Conservation (phyloP, 1,140 invertebrate genomes). For the Lineus longissimus region DNA sequence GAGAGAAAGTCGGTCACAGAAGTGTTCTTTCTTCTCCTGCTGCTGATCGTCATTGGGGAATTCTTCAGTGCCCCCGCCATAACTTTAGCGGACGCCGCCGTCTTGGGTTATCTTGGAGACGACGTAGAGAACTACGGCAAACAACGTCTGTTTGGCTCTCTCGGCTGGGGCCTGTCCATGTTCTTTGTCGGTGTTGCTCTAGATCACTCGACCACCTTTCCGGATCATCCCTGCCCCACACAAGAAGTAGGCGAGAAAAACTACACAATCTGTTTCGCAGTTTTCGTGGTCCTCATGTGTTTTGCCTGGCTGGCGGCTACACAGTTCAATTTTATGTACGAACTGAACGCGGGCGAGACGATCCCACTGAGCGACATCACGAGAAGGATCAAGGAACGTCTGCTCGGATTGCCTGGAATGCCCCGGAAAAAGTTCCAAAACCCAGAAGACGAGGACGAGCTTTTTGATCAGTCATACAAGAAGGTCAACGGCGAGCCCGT, state of each 20-base stretch:
- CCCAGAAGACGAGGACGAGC: constrained; percentile 10
- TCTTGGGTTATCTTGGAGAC: constrained; percentile 82
- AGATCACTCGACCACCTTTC: constrained; percentile 88
- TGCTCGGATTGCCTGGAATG: constrained; percentile 23
- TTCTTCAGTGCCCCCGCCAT: constrained; percentile 96
- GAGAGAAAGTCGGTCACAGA: constrained; percentile 83
- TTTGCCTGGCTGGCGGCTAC: constrained; percentile 89
- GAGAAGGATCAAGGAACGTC: constrained; percentile 30
- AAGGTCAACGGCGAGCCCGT: neutral
- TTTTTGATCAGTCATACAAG: constrained; percentile 15
- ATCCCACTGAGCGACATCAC: constrained; percentile 32
- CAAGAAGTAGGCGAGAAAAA: constrained; percentile 71
- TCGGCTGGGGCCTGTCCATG: constrained; percentile 98
- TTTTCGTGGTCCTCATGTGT: constrained; percentile 95
- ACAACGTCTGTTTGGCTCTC: constrained; percentile 96
- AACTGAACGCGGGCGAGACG: constrained; percentile 32
- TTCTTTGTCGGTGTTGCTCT: constrained; percentile 93
- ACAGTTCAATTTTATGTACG: constrained; percentile 62
- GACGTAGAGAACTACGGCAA: constrained; percentile 84
- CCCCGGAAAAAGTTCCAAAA: neutral
- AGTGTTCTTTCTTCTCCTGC: constrained; percentile 79
- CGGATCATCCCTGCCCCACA: constrained; percentile 73
- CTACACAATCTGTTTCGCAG: constrained; percentile 97
- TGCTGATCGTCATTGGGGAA: constrained; percentile 92
- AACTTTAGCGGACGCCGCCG: constrained; percentile 73